Conservation (phyloP, 2,888 invertebrate genomes). For the Ecdyonurus torrentis region DNA sequence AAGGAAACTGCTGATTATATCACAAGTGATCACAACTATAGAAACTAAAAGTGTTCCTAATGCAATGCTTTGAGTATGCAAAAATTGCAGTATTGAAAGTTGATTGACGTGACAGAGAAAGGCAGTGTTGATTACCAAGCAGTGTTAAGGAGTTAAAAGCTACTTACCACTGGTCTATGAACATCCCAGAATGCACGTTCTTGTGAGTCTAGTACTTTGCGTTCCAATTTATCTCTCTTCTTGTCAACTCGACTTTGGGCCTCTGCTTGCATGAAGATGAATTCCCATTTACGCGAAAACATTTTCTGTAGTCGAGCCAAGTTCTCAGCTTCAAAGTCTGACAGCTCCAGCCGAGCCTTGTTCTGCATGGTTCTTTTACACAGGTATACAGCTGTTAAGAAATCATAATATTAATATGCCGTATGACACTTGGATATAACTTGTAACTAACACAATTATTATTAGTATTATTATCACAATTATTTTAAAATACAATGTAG, state of each 20-base stretch:
- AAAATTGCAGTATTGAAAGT: not conserved
- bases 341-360: conserved; percentile 90
- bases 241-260: conserved; percentile 93
- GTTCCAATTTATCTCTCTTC: conserved; percentile 91
- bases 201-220: conserved; percentile 96
- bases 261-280: conserved; percentile 98
- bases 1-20: too few relatives aligned
- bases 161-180: conserved; percentile 83
- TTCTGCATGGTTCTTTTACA: conserved; percentile 99
- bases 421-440: too few relatives aligned
- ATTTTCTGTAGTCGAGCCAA: conserved; percentile 93
- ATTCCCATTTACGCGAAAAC: conserved; percentile 99
- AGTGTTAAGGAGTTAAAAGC: not conserved
- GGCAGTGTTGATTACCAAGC: too few relatives aligned
- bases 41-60: too few relatives aligned
- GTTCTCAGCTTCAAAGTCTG: conserved; percentile 98
- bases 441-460: too few relatives aligned
- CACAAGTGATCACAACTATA: too few relatives aligned
- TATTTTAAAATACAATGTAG: too few relatives aligned
- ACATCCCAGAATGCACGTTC: conserved; percentile 99
- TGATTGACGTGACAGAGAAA: too few relatives aligned
- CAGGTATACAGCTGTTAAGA: conserved; percentile 72
- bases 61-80: too few relatives aligned
- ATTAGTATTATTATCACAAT: too few relatives aligned
- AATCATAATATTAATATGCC: too few relatives aligned